These are phyloP conservation scores for Fratercula arctica DNA, from an alignment of 2,797 vertebrate species.

Conservation along the genomic window DNA sequence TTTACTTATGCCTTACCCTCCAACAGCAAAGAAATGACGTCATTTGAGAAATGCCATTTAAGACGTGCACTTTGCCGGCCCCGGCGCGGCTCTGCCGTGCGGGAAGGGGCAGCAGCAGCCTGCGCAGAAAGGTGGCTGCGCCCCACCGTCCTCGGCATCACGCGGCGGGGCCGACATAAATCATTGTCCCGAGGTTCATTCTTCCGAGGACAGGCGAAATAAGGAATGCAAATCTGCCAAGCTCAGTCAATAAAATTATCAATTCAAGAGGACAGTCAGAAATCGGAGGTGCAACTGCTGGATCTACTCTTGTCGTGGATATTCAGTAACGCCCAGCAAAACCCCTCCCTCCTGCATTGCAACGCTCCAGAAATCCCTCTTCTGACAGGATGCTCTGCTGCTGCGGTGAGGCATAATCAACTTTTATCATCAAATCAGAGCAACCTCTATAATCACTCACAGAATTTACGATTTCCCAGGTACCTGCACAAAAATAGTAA, in stretches of 20 bases:
- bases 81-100: accelerated
- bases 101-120: background rate
- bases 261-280: background rate
- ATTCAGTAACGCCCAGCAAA: accelerated
- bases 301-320: background rate
- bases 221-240: background rate
- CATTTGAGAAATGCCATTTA: too few species aligned
- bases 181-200: background rate
- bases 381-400: background rate
- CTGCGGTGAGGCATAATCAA: background rate
- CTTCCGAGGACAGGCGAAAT: background rate
- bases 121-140: background rate
- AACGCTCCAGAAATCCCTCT: accelerated
- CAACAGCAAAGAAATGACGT: background rate
- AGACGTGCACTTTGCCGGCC: accelerated
- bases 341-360: background rate
- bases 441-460: background rate
- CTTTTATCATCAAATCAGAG: background rate
- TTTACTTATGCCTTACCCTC: background rate
- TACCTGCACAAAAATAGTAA: background rate
- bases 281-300: background rate
- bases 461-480: background rate
- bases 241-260: background rate
- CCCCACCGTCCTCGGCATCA: accelerated
- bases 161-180: background rate